Evolutionary conservation across 2,797 vertebrate genomes (phyloP).

Genomic region (Megaceryle alcyon): DNA sequence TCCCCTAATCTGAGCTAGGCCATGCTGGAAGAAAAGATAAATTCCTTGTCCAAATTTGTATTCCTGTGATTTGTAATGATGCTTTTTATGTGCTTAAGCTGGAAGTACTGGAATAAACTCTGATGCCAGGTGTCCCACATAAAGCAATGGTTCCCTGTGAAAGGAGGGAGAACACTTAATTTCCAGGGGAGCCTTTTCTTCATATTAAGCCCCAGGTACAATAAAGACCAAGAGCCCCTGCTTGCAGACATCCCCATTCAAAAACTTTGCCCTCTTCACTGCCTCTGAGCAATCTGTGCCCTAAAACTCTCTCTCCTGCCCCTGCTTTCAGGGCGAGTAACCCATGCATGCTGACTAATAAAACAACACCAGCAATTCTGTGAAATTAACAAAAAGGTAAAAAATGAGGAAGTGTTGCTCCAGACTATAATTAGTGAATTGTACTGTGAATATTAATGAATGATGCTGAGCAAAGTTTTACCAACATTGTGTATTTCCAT

Average conservation of each 20-base stretch:
- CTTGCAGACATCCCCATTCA: not conserved
- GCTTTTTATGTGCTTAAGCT: not conserved
- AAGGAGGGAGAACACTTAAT: not conserved
- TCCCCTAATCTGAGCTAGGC: not conserved
- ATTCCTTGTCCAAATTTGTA: not conserved
- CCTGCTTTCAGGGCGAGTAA: not conserved
- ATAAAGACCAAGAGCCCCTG: not conserved
- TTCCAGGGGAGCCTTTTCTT: not conserved
- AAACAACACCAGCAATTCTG: not conserved
- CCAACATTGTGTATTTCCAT: not conserved
- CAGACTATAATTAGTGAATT: not conserved
- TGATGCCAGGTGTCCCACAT: not conserved
- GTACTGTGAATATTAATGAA: not conserved
- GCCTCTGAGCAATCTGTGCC: not conserved
- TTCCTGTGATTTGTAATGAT: not conserved
- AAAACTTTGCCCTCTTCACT: not conserved
- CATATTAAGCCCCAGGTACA: fast-evolving
- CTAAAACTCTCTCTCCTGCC: not conserved
- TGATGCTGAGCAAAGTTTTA: not conserved
- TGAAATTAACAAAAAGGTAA: not conserved
- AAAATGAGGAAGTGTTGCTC: not conserved
- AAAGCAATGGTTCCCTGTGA: not conserved
- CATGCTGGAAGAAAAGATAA: not conserved
- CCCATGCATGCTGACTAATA: not conserved
- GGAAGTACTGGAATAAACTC: not conserved